These are phyloP conservation scores for Ichneumon xanthorius DNA, from an alignment of 2,888 invertebrate genomes.

Conservation along the genomic window DNA sequence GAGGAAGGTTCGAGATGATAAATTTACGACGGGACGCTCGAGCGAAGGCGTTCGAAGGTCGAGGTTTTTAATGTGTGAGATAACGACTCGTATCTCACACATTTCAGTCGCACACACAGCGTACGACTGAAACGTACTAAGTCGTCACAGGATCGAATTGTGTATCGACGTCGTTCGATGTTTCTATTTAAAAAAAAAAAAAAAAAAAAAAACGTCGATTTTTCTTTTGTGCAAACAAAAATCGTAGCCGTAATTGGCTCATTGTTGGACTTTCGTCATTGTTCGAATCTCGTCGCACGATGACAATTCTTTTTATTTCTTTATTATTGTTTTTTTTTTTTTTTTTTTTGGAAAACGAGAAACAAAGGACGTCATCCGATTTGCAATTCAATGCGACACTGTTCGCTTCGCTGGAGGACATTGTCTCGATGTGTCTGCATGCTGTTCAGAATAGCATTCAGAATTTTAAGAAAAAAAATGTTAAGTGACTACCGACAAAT, in stretches of 20 bases:
- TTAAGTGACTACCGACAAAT: background rate
- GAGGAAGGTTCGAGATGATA: constrained; percentile 38
- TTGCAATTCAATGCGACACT: constrained; percentile 64
- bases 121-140: background rate
- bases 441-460: background rate
- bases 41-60: constrained; percentile 22
- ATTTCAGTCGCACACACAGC: no score
- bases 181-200: background rate
- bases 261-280: constrained; percentile 34
- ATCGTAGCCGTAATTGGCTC: background rate
- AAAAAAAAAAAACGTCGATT: background rate
- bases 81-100: background rate
- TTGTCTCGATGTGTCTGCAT: constrained; percentile 23
- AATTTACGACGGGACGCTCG: constrained; percentile 7
- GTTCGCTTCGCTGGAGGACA: constrained; percentile 28
- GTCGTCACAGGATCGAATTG: background rate
- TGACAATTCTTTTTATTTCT: constrained; percentile 51
- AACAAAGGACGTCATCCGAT: constrained; percentile 56
- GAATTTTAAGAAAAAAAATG: background rate
- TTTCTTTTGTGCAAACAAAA: background rate
- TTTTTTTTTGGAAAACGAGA: constrained; percentile 38
- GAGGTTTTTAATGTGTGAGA: constrained; percentile 1
- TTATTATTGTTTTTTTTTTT: background rate
- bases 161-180: background rate
- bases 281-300: constrained; percentile 31